Base-by-base conservation (phyloP, 2,888 invertebrate species). In the Cryptus viduatorius region DNA sequence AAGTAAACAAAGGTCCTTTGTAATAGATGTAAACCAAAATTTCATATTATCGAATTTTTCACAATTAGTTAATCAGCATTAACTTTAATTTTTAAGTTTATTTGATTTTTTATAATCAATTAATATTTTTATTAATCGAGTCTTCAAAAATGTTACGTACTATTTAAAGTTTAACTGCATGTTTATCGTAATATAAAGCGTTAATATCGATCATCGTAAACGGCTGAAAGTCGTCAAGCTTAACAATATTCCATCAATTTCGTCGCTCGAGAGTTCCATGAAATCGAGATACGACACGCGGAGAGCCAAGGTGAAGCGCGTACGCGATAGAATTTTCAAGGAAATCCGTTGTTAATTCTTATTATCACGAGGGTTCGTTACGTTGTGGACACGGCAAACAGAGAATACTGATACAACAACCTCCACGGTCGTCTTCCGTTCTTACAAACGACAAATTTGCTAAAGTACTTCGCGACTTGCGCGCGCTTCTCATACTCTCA, bases 371-470 rank as follows among this genome's bases (percentile, higher is more conserved):
- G 61, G 78, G 37, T 29, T 61, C 48, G 50, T n/a, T 29, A 31
- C 16, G 24, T 37, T 19, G 19, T 42, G 65, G 37, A 48, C 50
- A 75, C 64, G 65, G 59, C 61, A 71, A 83, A 79, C 59, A 76
- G 31, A 79, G 48, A 69, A 83, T 31, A 79, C 19, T 10, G 16
- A 4, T 24, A 19, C 37, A 50, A 59, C 31, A 37, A 50, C 31
- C 67, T 68, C 53, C 46, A 76, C 64, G 83, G 75, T 65, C 75
- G 75, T 65, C 75, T 44, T 44, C 64, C 67, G 67, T 67, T 50
- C 72, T 37, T 67, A 61, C 71, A 68, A 59, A 76, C 71, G 67
- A 65, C 24, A 80, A 44, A 80, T 72, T 61, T 61, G 31, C 14
- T 29, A 12, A 29, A 61, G 14, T 5, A 61, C 59, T 61, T 61